Base-by-base conservation (phyloP, 1,140 invertebrate genomes). In the Xylocopa sonorina region DNA sequence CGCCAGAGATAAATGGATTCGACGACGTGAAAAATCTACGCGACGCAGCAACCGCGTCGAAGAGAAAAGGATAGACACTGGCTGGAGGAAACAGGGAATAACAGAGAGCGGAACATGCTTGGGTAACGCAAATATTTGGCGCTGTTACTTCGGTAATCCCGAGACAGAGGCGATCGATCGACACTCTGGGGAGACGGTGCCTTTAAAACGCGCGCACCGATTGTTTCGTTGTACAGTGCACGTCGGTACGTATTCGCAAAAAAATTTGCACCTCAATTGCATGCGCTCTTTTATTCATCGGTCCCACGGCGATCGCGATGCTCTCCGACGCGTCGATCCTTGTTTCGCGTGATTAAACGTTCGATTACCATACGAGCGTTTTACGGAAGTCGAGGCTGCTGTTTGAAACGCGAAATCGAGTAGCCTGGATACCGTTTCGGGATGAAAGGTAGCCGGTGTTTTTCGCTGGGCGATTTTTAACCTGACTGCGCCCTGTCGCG, bases 261-360 rank as follows among this genome's bases (percentile, higher is more conserved):
- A 7, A 79, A 84, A 86, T 86, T 86, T 86, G 82, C 84, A 84
- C 75, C 72, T 84, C 79, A 68, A 84, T 81, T 84, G 79, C 68
- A 80, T 75, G 77, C 81, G 75, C 50, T 83, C 75, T 86, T 86
- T 82, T 81, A 84, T 84, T 86, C 79, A 84, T 83, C 46, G 60
- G 21, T 60, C 3, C 21, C 50, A 4, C 21, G 18, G 41, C 64
- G 51, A 29, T 43, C 43, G 14, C 24, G 24, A 43, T 29, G 51
- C 29, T 21, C 24, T 50, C 24, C 43, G 24, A 27, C 53, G 67
- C 29, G 43, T 41, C 29, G n/a, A 43, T 34, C 32, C 24, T 10
- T 10, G 32, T 29, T 43, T 41, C 66, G 57, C 46, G 32, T 63
- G 66, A 78, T 78, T 78, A 78, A 78, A 60, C 27, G 7, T 7